These are phyloP conservation scores for Trachelus stipa DNA, from an alignment of 2,888 invertebrate genomes.

Conservation along the genomic window DNA sequence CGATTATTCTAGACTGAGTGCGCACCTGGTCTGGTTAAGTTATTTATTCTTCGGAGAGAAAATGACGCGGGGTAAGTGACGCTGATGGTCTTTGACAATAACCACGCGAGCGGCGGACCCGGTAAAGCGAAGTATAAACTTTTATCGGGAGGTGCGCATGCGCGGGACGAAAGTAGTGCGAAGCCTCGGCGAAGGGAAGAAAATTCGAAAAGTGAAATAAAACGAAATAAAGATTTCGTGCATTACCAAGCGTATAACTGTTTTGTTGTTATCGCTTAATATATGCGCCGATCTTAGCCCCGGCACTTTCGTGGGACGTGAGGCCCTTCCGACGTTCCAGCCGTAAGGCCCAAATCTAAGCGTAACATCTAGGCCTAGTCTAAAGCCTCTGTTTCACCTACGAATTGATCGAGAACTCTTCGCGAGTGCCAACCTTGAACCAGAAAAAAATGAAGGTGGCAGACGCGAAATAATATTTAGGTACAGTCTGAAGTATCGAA, in stretches of 20 bases:
- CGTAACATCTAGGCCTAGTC: not conserved
- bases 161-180: no score
- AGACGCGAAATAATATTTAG: not conserved
- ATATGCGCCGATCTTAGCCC: not conserved
- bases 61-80: conserved; percentile 21
- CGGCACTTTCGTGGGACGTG: conserved; percentile 7
- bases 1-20: not conserved
- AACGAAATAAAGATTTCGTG: not conserved
- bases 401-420: not conserved
- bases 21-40: conserved; percentile 16
- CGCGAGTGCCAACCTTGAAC: not conserved
- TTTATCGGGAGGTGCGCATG: conserved; percentile 8
- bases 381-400: not conserved
- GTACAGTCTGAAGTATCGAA: no score
- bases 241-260: not conserved
- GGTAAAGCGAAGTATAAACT: conserved; percentile 16
- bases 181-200: no score
- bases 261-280: not conserved
- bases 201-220: not conserved
- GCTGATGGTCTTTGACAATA: conserved; percentile 14
- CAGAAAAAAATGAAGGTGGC: not conserved
- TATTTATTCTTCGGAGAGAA: conserved; percentile 20
- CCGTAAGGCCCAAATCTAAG: not conserved
- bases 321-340: not conserved
- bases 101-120: conserved; percentile 11